Evolutionary conservation across 2,888 invertebrate genomes (phyloP), one percentile per base, ranked within the genome.

Genomic region (Thera britannica): DNA sequence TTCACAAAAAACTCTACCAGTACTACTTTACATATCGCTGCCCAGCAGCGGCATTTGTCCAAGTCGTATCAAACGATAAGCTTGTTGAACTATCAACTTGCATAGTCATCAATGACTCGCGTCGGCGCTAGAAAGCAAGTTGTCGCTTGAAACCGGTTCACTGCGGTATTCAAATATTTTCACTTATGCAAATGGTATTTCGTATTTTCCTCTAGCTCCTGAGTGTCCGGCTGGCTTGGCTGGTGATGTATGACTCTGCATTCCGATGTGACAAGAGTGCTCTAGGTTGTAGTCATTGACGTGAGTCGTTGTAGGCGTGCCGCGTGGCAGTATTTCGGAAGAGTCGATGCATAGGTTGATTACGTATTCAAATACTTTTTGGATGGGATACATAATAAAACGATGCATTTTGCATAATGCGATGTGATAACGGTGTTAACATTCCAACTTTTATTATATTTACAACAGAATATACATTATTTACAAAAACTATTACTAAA

Each of bases 141-240:
- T 75, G 71, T 68, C 62, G 57, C 38, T 49, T 68, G 61, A 79
- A 88, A 88, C 89, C 82, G 80, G 89, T 87, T 88, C 81, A 78
- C 70, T 69, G 66, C 72, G 70, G 75, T 74, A 87, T 89, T 84
- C 85, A 80, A 82, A 84, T 84, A 90, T 90, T 92, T 92, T 92
- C 93, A 92, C 92, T 92, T 92, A 92, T 92, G 92, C 86, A 84
- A 92, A 93, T 91, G 78, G 72, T 74, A 81, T 81, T 78, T 84
- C 81, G 23, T 23, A 23, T 23, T 23, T 23, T 23, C 23, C 23
- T 66, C 38, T 62, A 72, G 76, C 76, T 85, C 84, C 83, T 79
- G 87, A 12, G 41, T 41, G 57, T 57, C 57, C 57, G 57, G 49
- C 12, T 54, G 35, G 58, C 58, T 58, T 70, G 72, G 82, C 82